Percentiles rank a stretch among this genome's conserved stretches.
Evolutionary conservation across 2,888 invertebrate species (phyloP).

Genomic region (Tenthredo livida): DNA sequence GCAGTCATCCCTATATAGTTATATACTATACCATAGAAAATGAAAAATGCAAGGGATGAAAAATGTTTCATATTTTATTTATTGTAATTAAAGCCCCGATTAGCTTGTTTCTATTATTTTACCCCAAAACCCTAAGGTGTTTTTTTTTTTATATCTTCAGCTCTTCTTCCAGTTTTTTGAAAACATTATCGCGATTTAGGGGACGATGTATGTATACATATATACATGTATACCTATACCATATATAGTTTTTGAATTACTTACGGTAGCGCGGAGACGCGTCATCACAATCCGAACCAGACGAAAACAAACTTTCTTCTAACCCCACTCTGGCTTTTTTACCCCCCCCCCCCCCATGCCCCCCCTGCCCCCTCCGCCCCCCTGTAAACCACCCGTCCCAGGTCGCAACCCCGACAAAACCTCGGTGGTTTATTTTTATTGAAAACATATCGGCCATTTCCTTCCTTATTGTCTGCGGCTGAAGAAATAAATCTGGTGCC

Average conservation of each 20-base stretch:
- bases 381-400: background rate
- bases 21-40: background rate
- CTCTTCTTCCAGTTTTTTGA: background rate
- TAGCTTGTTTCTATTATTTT: background rate
- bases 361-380: background rate
- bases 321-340: background rate
- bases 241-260: background rate
- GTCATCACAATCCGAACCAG: conserved; percentile 59
- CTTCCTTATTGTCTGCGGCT: conserved; percentile 71
- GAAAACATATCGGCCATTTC: conserved; percentile 72
- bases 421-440: conserved; percentile 70
- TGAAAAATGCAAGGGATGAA: background rate
- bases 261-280: conserved; percentile 14
- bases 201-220: too few species aligned
- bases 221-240: too few species aligned
- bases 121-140: background rate
- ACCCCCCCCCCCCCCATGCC: too few species aligned
- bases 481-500: conserved; percentile 69
- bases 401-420: conserved; percentile 41
- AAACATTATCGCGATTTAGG: background rate
- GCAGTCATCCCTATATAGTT: too few species aligned
- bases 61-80: background rate
- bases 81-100: background rate
- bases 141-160: background rate
- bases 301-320: conserved; percentile 64